Percentiles rank a stretch among this genome's conserved stretches.
Conservation (phyloP, 2,797 vertebrate species). For the Hypotaenidia okinawae region DNA sequence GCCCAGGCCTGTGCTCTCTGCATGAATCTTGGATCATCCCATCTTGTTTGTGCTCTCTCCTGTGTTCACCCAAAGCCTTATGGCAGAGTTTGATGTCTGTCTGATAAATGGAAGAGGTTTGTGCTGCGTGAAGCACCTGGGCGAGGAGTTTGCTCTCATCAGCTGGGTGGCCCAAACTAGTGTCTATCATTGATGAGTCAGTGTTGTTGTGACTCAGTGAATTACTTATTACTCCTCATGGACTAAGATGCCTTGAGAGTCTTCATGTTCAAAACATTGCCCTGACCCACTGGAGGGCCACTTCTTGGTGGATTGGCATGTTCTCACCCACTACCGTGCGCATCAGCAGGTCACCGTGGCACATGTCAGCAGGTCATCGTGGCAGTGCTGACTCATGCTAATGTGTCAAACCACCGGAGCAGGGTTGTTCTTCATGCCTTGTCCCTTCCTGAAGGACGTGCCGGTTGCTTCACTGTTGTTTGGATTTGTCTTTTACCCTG, state of each 20-base stretch:
- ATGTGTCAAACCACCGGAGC: fast-evolving
- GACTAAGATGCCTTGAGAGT: not conserved
- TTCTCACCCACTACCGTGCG: fast-evolving
- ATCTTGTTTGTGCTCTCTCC: fast-evolving
- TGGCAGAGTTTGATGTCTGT: not conserved
- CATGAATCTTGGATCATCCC: fast-evolving
- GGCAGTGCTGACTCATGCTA: not conserved
- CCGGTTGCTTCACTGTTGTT: not conserved
- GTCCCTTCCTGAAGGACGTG: fast-evolving
- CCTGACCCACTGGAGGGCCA: not conserved
- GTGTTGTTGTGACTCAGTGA: not conserved
- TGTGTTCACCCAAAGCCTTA: not conserved
- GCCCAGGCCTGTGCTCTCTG: fast-evolving
- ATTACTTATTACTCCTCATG: not conserved
- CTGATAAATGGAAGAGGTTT: not conserved
- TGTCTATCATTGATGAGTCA: not conserved
- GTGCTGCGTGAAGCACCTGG: not conserved
- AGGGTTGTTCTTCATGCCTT: not conserved
- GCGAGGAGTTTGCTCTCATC: fast-evolving
- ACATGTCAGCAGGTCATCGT: fast-evolving
- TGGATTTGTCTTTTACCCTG: fast-evolving
- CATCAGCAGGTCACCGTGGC: fast-evolving
- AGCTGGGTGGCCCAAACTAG: not conserved
- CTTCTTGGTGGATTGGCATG: not conserved
- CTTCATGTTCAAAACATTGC: not conserved